These are phyloP conservation scores for Peromyscus californicus DNA, from an alignment of 2,113 vertebrate species.

Conservation along the genomic window DNA sequence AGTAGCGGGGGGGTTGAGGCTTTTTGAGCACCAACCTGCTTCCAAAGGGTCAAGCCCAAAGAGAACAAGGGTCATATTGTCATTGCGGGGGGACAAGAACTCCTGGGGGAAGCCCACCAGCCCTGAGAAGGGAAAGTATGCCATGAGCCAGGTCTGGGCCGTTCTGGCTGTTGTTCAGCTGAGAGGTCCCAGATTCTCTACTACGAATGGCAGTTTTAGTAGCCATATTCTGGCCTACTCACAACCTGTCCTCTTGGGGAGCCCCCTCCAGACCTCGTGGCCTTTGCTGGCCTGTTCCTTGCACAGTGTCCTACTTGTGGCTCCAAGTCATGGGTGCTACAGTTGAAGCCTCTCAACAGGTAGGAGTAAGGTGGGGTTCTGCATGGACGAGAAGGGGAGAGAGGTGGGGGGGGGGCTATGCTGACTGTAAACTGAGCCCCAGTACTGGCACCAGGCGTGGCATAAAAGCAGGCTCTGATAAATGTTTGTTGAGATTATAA, in stretches of 20 bases:
- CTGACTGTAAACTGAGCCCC: too few species aligned
- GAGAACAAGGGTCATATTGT: neutral
- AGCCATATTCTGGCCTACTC: neutral
- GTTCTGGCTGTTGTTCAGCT: too few species aligned
- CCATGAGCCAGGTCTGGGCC: neutral
- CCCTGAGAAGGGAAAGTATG: neutral
- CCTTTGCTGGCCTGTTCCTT: neutral
- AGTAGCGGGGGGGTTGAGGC: neutral
- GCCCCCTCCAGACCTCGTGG: too few species aligned
- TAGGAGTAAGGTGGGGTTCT: fast-evolving
- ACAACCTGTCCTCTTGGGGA: fast-evolving
- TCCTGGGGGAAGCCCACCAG: neutral
- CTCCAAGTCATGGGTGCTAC: neutral
- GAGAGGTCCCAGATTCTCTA: neutral
- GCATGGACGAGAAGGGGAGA: neutral
- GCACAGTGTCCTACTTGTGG: too few species aligned
- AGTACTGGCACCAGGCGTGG: neutral
- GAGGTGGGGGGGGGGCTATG: neutral
- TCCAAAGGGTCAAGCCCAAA: too few species aligned
- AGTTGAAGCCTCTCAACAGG: neutral
- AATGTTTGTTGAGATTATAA: neutral
- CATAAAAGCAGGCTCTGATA: neutral
- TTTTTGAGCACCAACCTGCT: neutral
- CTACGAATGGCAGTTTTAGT: neutral
- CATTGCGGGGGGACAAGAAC: neutral